Evolutionary conservation across 2,797 vertebrate genomes (phyloP).

Genomic region (Melopsittacus undulatus): DNA sequence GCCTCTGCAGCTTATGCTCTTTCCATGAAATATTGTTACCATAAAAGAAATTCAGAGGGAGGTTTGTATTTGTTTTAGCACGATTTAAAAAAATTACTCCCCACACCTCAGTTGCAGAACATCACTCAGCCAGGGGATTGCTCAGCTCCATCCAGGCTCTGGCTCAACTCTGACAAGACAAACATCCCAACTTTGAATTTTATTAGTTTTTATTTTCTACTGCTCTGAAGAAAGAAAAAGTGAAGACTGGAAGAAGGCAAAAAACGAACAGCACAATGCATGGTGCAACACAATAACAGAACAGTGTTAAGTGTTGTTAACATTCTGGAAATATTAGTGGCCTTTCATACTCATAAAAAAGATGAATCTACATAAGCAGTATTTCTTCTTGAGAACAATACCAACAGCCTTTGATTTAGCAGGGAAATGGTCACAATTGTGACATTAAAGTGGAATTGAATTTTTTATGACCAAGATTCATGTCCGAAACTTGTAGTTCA

Average conservation of each 20-base stretch:
- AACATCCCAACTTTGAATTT: background rate
- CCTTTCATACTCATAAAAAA: conserved; percentile 3
- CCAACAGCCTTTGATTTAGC: conserved; percentile 22
- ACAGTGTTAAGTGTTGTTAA: background rate
- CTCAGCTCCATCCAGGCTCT: background rate
- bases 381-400: background rate
- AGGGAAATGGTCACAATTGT: background rate
- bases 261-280: background rate
- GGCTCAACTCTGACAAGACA: background rate
- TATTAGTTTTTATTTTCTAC: background rate
- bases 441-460: background rate
- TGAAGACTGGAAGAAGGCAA: background rate
- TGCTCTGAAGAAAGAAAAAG: background rate
- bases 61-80: background rate
- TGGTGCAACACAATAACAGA: background rate
- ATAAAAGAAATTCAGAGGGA: background rate
- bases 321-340: conserved; percentile 47
- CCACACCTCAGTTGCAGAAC: background rate
- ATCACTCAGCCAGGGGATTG: background rate
- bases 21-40: background rate
- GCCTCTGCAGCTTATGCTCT: background rate
- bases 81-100: background rate
- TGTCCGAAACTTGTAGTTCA: background rate
- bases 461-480: background rate
- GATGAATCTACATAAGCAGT: background rate